Percentiles rank a stretch among this genome's conserved stretches.
Evolutionary conservation across 2,888 invertebrate genomes (phyloP).

Genomic region (Phaedon cochleariae): DNA sequence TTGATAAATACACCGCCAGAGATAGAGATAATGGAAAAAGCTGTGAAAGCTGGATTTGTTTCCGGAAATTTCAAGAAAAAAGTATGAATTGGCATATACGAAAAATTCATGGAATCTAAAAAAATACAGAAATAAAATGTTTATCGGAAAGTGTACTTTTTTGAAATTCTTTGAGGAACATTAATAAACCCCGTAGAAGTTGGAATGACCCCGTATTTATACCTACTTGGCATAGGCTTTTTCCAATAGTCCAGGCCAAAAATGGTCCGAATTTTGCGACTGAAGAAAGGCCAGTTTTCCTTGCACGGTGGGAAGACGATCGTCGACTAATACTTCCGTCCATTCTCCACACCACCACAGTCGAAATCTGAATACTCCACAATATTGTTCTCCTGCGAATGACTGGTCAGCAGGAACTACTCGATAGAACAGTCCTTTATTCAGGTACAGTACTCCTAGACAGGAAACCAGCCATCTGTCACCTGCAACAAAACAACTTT

Average conservation of each 20-base stretch:
- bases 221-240: conserved; percentile 92
- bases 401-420: conserved; percentile 92
- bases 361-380: conserved; percentile 87
- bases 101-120: too few relatives aligned
- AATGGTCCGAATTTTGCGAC: conserved; percentile 80
- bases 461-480: conserved; percentile 93
- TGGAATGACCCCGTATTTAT: background rate
- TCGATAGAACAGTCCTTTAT: conserved; percentile 88
- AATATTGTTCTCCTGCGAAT: conserved; percentile 74
- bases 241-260: conserved; percentile 89
- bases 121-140: too few relatives aligned
- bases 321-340: conserved; percentile 90
- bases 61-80: too few relatives aligned
- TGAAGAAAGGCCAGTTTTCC: conserved; percentile 88
- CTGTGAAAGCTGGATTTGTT: too few relatives aligned
- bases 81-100: too few relatives aligned
- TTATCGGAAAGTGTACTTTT: too few relatives aligned
- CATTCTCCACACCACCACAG: conserved; percentile 95
- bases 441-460: conserved; percentile 82
- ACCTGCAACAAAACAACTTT: conserved; percentile 65
- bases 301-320: conserved; percentile 87
- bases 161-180: too few relatives aligned
- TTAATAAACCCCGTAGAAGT: too few relatives aligned
- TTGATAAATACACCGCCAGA: too few relatives aligned
- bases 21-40: too few relatives aligned